Percentiles rank a stretch among this genome's conserved stretches.
These are phyloP conservation scores for Melitaea athalia DNA, from an alignment of 2,888 invertebrate species.

Conservation along the genomic window DNA sequence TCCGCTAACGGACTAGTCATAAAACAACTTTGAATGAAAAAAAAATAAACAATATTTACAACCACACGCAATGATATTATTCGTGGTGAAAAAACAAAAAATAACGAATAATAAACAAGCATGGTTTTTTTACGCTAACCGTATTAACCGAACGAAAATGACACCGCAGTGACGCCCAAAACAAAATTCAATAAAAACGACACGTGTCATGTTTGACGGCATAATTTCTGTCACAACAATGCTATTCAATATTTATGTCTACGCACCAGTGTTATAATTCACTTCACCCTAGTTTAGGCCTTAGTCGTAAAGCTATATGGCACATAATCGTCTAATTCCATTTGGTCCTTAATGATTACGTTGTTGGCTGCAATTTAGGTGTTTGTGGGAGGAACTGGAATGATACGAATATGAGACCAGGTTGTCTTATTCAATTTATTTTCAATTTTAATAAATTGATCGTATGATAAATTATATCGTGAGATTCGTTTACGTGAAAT, in stretches of 20 bases:
- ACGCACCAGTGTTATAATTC: constrained; percentile 13
- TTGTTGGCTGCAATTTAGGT: constrained; percentile 1
- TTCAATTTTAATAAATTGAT: not conserved
- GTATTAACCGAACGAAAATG: constrained; percentile 34
- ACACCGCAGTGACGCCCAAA: constrained; percentile 40
- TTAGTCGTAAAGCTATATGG: not conserved
- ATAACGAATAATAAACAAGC: not conserved
- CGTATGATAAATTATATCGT: not conserved
- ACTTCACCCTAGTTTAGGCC: constrained; percentile 10
- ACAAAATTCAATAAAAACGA: constrained; percentile 51
- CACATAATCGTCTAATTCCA: not conserved
- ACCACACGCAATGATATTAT: too few species aligned
- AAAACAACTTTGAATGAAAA: too few species aligned
- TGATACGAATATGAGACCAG: not conserved
- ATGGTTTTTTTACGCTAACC: constrained; percentile 27
- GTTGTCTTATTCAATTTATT: constrained; percentile 8
- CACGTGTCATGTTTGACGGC: constrained; percentile 44
- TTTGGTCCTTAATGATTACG: not conserved
- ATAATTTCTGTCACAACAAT: constrained; percentile 51
- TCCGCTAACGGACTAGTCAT: too few species aligned
- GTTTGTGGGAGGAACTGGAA: constrained; percentile 8
- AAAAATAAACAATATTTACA: too few species aligned
- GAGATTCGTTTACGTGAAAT: not conserved
- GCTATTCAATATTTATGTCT: constrained; percentile 52
- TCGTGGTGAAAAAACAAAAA: too few species aligned